These are phyloP conservation scores for Cervus canadensis DNA, from an alignment of 2,113 vertebrate genomes.

Conservation along the genomic window DNA sequence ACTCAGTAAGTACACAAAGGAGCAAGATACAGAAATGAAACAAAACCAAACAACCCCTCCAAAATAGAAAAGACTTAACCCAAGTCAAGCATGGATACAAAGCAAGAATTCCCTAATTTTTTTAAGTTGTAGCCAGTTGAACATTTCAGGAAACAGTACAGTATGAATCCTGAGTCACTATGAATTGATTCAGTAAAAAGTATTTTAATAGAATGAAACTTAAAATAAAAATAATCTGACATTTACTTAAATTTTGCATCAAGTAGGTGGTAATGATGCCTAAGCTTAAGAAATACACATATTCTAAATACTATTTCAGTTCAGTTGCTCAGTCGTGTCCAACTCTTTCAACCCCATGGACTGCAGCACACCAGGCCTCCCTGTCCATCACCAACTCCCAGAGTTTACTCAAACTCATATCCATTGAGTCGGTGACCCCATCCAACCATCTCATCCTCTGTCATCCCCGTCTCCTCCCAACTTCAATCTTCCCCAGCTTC, in stretches of 20 bases:
- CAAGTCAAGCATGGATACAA: neutral
- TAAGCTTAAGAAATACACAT: neutral
- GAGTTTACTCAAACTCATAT: neutral
- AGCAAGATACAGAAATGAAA: neutral
- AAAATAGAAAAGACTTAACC: neutral
- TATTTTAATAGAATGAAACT: conserved; percentile 7
- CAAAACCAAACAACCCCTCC: neutral
- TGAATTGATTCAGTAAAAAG: conserved; percentile 9
- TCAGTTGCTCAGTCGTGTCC: neutral
- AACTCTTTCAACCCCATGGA: neutral
- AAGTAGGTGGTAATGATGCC: neutral
- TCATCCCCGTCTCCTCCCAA: neutral
- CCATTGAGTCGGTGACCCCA: neutral
- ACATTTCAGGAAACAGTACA: neutral
- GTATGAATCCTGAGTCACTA: neutral
- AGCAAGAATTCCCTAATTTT: neutral
- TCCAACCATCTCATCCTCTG: neutral
- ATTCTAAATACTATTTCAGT: neutral
- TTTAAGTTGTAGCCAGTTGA: neutral
- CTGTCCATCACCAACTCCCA: neutral
- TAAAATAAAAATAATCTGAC: neutral
- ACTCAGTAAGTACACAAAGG: neutral
- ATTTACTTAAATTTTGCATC: conserved; percentile 10
- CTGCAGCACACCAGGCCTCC: neutral
- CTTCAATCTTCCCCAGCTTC: neutral